Conservation (phyloP, 2,888 invertebrate genomes). For the Scaptomyza caliginosa region DNA sequence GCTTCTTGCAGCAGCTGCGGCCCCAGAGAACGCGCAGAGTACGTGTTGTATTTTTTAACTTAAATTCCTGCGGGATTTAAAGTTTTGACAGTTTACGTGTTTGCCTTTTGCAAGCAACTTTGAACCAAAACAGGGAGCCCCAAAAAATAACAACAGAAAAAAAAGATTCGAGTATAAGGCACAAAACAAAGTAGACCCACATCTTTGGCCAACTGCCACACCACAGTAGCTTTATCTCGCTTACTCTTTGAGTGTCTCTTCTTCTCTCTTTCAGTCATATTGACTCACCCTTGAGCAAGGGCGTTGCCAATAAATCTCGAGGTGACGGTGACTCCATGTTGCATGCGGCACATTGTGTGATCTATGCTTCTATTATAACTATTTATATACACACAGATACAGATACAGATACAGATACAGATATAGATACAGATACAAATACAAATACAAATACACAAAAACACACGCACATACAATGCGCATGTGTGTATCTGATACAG, state of each 20-base stretch:
- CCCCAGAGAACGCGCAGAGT: conserved; percentile 54
- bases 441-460: conserved; percentile 17
- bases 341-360: conserved; percentile 81
- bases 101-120: conserved; percentile 77
- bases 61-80: conserved; percentile 82
- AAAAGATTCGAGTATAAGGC: conserved; percentile 12
- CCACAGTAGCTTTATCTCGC: conserved; percentile 27
- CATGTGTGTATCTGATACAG: conserved; percentile 33
- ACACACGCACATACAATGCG: conserved; percentile 29
- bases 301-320: conserved; percentile 83
- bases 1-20: conserved; percentile 71
- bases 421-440: conserved; percentile 18
- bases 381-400: conserved; percentile 65
- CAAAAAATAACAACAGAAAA: not conserved
- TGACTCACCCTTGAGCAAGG: conserved; percentile 64
- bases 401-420: conserved; percentile 23
- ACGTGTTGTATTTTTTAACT: conserved; percentile 80
- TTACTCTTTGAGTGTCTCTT: conserved; percentile 6
- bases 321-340: conserved; percentile 82
- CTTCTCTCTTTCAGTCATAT: conserved; percentile 3
- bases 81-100: conserved; percentile 81
- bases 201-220: conserved; percentile 43
- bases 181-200: conserved; percentile 37
- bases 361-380: conserved; percentile 82
- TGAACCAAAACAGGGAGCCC: conserved; percentile 52